These are phyloP conservation scores for Apostichopus leukothele DNA, from an alignment of 53 echinoderm and acorn worm genomes.

Conservation along the genomic window DNA sequence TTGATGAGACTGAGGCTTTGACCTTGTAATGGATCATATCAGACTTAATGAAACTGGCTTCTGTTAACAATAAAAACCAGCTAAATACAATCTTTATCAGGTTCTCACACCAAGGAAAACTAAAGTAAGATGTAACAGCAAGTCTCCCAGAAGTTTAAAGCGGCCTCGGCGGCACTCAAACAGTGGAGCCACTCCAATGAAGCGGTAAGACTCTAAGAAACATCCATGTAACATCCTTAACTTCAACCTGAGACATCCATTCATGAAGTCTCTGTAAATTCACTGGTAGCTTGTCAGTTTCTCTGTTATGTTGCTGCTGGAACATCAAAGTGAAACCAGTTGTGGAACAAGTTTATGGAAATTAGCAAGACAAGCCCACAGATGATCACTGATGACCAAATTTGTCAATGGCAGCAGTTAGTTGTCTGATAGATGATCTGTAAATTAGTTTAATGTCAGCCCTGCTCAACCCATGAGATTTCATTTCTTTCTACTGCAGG, in stretches of 20 bases:
- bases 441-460: too few species aligned
- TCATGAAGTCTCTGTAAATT: background rate
- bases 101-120: background rate
- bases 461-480: too few species aligned
- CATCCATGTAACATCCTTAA: too few species aligned
- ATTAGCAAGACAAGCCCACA: background rate
- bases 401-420: too few species aligned
- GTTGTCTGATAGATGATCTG: too few species aligned
- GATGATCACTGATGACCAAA: too few species aligned
- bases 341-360: background rate
- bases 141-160: background rate
- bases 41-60: too few species aligned
- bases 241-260: too few species aligned
- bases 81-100: background rate
- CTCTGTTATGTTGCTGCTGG: background rate
- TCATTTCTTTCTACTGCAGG: too few species aligned
- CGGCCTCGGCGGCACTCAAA: background rate
- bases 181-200: background rate
- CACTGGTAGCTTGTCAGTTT: background rate
- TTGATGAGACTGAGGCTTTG: background rate
- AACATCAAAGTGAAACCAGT: background rate
- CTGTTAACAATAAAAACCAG: background rate
- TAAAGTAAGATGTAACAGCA: background rate
- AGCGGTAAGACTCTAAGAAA: background rate
- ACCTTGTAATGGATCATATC: too few species aligned